Base-by-base conservation (phyloP, 2,113 vertebrate species). In the Asarcornis scutulata region DNA sequence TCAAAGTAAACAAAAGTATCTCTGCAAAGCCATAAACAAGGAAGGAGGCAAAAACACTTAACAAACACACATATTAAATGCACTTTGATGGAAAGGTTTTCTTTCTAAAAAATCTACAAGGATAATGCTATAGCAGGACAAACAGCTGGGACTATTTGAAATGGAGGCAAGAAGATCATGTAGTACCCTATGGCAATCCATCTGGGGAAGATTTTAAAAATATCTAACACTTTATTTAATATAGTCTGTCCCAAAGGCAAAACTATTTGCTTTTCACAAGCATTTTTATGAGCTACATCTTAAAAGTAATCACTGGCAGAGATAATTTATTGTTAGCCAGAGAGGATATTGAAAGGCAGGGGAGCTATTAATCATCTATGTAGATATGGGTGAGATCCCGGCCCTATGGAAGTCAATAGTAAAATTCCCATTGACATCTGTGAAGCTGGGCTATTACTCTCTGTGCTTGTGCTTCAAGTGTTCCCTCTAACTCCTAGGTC, bases 231-330 rank as follows among this genome's bases (percentile, higher is more conserved):
- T 95, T 85, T 55, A 83, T 96, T 88, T 95, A 89, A 94, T 93
- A 94, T 91, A 93, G 92, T 92, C 78, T 93, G 86, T 94, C 96
- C 91, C 96, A 96, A 93, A 94, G 96, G 91, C 93, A 94, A 94
- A 94, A 93, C 95, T 96, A 91, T 96, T 96, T 96, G 92, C 92
- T 96, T 96, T 96, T 95, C 96, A 86, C 93, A 91, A 96, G 83
- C 86, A 91, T 92, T 97, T 96, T 96, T 96, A 97, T 96, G 95
- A 96, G 95, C 91, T 96, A 95, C 88, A 83, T 94, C 88, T 96
- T 96, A 94, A 95, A 97, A 97, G 91, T 96, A 96, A 97, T 97
- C 94, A 96, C 95, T 95, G 89, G 86, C 86, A 95, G 92, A 95
- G 83, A 95, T 96, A 97, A 97, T 95, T 93, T 96, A 97, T 94